Percentiles rank a stretch among this genome's conserved stretches.
Conservation (phyloP, 2,797 vertebrate genomes). For the Lepilemur ruficaudatus region DNA sequence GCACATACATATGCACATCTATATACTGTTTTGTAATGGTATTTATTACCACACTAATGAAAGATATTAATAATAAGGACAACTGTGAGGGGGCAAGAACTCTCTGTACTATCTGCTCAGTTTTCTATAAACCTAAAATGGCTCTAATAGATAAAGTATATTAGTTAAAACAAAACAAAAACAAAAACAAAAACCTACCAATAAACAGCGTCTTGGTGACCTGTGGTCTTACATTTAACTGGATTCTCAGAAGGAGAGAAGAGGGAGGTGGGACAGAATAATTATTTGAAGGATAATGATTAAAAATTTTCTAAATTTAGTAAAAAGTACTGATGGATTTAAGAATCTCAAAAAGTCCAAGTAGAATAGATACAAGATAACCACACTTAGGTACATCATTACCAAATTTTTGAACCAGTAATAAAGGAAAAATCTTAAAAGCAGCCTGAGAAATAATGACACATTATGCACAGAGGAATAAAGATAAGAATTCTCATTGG, state of each 20-base stretch:
- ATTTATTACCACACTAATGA: not conserved
- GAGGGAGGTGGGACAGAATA: not conserved
- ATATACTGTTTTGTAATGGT: not conserved
- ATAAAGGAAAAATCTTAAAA: not conserved
- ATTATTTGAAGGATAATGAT: not conserved
- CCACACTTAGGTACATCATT: not conserved
- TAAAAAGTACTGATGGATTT: not conserved
- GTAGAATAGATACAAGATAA: not conserved
- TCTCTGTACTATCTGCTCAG: not conserved
- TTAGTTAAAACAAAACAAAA: not conserved
- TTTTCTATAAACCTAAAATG: not conserved
- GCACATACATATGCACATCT: not conserved
- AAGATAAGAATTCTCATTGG: not conserved
- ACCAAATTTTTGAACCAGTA: not conserved
- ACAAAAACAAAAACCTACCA: not conserved
- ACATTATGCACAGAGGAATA: not conserved
- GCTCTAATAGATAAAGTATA: not conserved
- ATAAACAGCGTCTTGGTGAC: not conserved
- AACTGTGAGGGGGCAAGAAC: not conserved
- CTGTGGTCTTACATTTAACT: not conserved
- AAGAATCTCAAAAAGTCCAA: not conserved
- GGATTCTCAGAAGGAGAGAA: not conserved
- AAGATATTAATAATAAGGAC: not conserved
- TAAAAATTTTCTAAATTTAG: conserved; percentile 5
- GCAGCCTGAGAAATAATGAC: not conserved